Percentiles rank a stretch among this genome's conserved stretches.
These are phyloP conservation scores for Plectropomus leopardus DNA, from an alignment of 2,113 vertebrate species.

Conservation along the genomic window DNA sequence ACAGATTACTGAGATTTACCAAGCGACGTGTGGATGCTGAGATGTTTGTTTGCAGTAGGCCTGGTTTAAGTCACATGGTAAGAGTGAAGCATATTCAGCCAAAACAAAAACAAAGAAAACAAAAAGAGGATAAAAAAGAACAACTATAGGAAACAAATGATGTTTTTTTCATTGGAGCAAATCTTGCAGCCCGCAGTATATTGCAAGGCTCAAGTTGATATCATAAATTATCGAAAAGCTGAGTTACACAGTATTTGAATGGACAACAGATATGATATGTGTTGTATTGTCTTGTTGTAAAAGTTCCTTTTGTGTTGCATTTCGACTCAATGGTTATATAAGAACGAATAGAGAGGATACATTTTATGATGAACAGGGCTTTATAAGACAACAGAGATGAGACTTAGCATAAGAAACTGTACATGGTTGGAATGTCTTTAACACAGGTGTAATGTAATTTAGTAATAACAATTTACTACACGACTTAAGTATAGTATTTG, in stretches of 20 bases:
- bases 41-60: background rate
- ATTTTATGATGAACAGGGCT: background rate
- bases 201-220: background rate
- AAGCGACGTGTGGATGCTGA: background rate
- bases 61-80: background rate
- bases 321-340: background rate
- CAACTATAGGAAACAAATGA: background rate
- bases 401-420: background rate
- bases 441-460: too few relatives aligned
- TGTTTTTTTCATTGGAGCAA: background rate
- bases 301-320: background rate
- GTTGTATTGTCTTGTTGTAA: background rate
- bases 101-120: too few relatives aligned
- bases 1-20: constrained; percentile 22
- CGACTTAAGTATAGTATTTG: too few relatives aligned
- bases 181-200: background rate
- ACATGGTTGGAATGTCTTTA: background rate
- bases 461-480: too few relatives aligned
- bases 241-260: background rate
- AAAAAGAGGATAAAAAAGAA: too few relatives aligned
- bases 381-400: background rate
- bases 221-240: background rate
- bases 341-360: background rate
- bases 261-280: background rate
- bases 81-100: background rate